Evolutionary conservation across 2,797 vertebrate genomes (phyloP).

Genomic region (Morus bassanus): DNA sequence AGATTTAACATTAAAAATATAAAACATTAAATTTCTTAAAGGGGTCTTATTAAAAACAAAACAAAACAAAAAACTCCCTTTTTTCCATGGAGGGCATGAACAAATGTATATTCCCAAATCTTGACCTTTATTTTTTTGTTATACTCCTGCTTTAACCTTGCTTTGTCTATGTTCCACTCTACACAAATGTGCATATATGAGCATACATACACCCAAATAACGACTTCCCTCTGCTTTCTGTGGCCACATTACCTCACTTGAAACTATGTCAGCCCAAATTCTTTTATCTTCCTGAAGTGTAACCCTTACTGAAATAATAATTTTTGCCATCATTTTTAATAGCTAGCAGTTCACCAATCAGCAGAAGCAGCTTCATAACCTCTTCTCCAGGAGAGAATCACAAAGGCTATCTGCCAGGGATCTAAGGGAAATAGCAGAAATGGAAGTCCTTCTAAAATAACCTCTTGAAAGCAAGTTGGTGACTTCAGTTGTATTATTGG

Average conservation of each 20-base stretch:
- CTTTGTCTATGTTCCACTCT: not conserved
- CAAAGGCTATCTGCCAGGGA: not conserved
- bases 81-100: not conserved
- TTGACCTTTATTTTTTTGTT: not conserved
- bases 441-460: not conserved
- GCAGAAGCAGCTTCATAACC: not conserved
- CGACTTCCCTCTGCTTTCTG: not conserved
- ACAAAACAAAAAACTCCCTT: fast-evolving
- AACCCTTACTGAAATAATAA: not conserved
- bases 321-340: not conserved
- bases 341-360: not conserved
- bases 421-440: not conserved
- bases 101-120: not conserved
- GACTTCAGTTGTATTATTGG: not conserved
- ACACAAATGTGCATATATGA: not conserved
- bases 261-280: not conserved
- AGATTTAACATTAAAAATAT: not conserved
- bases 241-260: not conserved
- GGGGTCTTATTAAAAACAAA: not conserved
- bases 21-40: not conserved
- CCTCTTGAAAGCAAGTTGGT: not conserved
- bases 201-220: not conserved
- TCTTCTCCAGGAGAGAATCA: not conserved
- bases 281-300: not conserved
- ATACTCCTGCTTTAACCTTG: not conserved